Percentiles rank a stretch among this genome's conserved stretches.
Evolutionary conservation across 2,888 invertebrate genomes (phyloP).

Genomic region (Megaustenia siamemsis): DNA sequence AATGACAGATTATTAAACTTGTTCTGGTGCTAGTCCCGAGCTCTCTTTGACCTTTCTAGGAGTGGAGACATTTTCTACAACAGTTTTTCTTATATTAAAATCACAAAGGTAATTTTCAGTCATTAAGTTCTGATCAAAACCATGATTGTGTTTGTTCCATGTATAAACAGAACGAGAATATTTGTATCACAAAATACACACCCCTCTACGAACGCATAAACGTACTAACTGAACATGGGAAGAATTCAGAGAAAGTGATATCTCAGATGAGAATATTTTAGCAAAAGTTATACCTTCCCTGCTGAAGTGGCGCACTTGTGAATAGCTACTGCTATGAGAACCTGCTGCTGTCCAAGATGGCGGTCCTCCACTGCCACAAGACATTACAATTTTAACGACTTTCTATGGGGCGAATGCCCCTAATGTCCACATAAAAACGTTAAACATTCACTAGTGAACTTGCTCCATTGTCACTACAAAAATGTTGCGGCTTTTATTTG

Average conservation of each 20-base stretch:
- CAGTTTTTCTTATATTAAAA: not conserved
- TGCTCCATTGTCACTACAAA: constrained; percentile 44
- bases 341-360: constrained; percentile 68
- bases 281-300: constrained; percentile 55
- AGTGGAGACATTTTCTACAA: not conserved
- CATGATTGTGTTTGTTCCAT: not conserved
- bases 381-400: constrained; percentile 62
- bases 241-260: not conserved
- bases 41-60: not conserved
- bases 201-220: not conserved
- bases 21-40: not conserved
- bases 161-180: not conserved
- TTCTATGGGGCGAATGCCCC: constrained; percentile 52
- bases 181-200: not conserved
- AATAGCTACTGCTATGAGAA: constrained; percentile 52
- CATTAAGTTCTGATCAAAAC: no score
- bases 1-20: not conserved
- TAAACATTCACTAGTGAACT: constrained; percentile 51
- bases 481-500: not conserved
- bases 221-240: not conserved
- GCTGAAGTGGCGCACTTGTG: constrained; percentile 57
- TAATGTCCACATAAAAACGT: constrained; percentile 47
- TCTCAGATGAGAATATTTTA: not conserved
- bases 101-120: not conserved
- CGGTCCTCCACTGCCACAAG: constrained; percentile 69